Evolutionary conservation across 2,888 invertebrate species (phyloP), one percentile per base, ranked within the genome.

Genomic region (Pherbina coryleti): DNA sequence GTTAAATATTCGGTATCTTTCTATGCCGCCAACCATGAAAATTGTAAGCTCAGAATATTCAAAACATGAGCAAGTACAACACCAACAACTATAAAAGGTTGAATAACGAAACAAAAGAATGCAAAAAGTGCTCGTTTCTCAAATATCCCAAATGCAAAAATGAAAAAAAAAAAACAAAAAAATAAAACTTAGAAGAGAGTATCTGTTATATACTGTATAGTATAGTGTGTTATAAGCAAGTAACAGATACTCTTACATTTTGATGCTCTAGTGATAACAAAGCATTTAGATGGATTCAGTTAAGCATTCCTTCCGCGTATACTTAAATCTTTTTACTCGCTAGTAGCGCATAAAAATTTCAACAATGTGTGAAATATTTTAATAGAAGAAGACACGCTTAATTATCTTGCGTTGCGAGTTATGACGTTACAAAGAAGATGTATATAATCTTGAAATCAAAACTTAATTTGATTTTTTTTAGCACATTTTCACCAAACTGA

Each of bases 291-390:
- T 49, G 31, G 28, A 74, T 66, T 64, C 60, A 77, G 31, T 77
- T 73, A 67, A 77, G 77, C 77, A 73, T 77, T 72, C 67, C 77
- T 77, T 77, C 77, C 77, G 77, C 71, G 37, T 76, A 55, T 34
- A 11, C 34, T 53, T 70, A 25, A 25, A 22, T 11, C 5, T n/a
- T 28, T 25, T 66, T 31, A 37, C n/a, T 53, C 25, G 37, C 62
- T 44, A 2, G 28, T 31, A 76, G 28, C 8, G 72, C 37, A 66
- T 55, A 28, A n/a, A 22, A 34, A 49, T 37, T 19, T 34, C 22
- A 49, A 67, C 37, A 44, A 67, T 44, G 44, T 67, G 67, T 19
- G 55, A 55, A 55, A 1, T 19, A 55, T 55, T 55, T 55, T 55
- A 55, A 9, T 22, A 9, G 19, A 55, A 19, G 55, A 19, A 19